phyloP scores from a whole-genome alignment of 2,888 invertebrate genomes.

The Lochmaea crataegi region DNA sequence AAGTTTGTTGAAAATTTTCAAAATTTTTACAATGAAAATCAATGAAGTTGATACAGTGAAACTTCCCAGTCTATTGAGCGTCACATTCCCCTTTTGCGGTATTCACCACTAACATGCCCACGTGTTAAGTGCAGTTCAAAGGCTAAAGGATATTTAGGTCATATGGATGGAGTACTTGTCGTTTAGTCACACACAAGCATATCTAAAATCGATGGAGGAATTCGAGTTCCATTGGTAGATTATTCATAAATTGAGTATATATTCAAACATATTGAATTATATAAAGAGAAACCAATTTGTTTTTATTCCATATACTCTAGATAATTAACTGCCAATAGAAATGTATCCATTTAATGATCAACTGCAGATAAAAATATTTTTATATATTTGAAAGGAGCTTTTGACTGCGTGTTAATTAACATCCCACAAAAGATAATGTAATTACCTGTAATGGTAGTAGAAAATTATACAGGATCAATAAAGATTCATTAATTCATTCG shows the following conservation, averaged over 20 bases:
- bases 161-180: not conserved
- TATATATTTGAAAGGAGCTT: too few species aligned
- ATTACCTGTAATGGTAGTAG: too few species aligned
- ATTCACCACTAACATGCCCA: not conserved
- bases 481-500: too few species aligned
- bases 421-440: too few species aligned
- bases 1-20: not conserved
- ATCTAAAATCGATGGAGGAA: not conserved
- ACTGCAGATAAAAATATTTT: too few species aligned
- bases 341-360: too few species aligned
- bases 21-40: not conserved
- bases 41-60: too few species aligned
- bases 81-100: not conserved
- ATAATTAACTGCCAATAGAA: too few species aligned
- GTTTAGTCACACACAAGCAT: not conserved
- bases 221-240: not conserved
- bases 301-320: too few species aligned
- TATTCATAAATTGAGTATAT: not conserved
- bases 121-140: slow-evolving; percentile 2
- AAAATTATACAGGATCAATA: too few species aligned
- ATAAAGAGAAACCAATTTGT: too few species aligned
- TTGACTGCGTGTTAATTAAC: too few species aligned
- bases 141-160: not conserved
- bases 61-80: not conserved
- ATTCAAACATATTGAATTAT: not conserved